Evolutionary conservation across 2,797 vertebrate species (phyloP), one percentile per base, ranked within the genome.

Genomic region (Geotrypetes seraphini): DNA sequence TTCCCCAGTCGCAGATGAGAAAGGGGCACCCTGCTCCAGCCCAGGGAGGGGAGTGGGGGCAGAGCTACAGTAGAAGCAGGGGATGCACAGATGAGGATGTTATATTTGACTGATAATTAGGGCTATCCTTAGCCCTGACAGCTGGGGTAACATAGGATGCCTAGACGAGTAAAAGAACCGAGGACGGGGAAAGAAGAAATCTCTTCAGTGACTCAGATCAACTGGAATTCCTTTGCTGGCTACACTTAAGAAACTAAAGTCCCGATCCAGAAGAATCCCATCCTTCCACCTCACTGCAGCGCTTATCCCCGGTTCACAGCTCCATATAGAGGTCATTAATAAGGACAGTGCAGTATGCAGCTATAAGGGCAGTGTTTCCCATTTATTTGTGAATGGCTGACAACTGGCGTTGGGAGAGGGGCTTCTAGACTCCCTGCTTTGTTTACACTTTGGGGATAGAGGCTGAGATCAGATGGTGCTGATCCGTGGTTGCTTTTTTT

Each of bases 91-190:
- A 32, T 50, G 38, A 38, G 32, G 27, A 42, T 36, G 39, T 37
- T 32, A 31, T 19, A 36, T 49, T 16, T 33, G 36, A 33, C 43
- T 25, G 28, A 31, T 32, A 36, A 53, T 39, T 37, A 16, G 36
- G 36, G 21, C 39, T 44, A 36, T 22, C 30, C 50, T 39, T 29
- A 36, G 22, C 31, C 7, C 22, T 25, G 46, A 46, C 47, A 55
- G 51, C 43, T 49, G 49, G 28, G 38, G 22, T 39, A 45, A 39
- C 5, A 6, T 38, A 36, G 28, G 40, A 45, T 35, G 43, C 25
- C 35, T 38, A 21, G 38, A 36, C 39, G 36, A 47, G 31, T 35
- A 22, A n/a, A 42, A 28, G 12, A 16, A 43, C 20, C 26, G 27
- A 15, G 39, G 31, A 17, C 28, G 19, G 28, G n/a, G 22, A 36